Conservation (phyloP, 2,113 vertebrate genomes). For the Ophiodon elongatus region DNA sequence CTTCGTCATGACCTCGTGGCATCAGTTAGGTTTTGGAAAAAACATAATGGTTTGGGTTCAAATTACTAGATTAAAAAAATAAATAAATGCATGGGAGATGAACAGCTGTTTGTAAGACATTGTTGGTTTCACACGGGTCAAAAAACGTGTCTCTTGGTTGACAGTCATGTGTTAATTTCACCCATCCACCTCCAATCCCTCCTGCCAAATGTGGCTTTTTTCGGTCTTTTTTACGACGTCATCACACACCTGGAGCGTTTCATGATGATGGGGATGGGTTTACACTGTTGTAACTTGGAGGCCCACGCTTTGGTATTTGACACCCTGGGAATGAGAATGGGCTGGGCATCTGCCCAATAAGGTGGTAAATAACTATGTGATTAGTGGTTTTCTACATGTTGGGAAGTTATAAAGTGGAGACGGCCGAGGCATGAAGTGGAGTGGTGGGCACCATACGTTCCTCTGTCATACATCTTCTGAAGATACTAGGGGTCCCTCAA, state of each 20-base stretch:
- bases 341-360: background rate
- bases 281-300: background rate
- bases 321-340: background rate
- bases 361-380: conserved; percentile 23
- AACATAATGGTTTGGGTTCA: background rate
- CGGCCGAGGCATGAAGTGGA: background rate
- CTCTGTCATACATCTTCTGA: background rate
- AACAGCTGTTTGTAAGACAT: background rate
- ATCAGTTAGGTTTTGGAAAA: background rate
- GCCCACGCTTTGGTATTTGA: background rate
- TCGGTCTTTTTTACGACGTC: background rate
- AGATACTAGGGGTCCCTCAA: background rate
- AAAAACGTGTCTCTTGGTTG: background rate
- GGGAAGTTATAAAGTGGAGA: background rate
- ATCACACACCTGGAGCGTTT: background rate
- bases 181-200: background rate
- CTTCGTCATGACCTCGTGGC: background rate
- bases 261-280: background rate
- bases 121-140: background rate
- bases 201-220: background rate
- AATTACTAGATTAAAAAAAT: background rate
- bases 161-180: background rate
- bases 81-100: background rate
- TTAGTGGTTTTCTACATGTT: conserved; percentile 6
- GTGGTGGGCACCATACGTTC: background rate